Conservation (phyloP, 1,140 invertebrate genomes). For the Drosophila ananassae region DNA sequence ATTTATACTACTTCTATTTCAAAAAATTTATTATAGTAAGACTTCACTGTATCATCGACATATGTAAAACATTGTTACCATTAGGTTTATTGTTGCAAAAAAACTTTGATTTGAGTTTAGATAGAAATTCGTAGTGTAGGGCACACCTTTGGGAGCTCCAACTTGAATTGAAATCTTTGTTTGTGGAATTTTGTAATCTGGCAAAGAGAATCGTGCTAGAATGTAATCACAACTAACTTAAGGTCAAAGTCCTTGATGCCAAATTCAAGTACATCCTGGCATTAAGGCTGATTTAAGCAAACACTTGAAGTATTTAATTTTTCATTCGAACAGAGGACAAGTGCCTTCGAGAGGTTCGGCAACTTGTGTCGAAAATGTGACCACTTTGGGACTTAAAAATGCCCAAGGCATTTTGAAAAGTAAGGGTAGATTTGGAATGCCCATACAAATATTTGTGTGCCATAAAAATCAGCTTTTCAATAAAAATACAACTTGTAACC, state of each 20-base stretch:
- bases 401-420: background rate
- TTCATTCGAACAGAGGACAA: slow-evolving; percentile 14
- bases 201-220: slow-evolving; percentile 38
- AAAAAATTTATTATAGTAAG: background rate
- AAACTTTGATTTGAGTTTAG: slow-evolving; percentile 72
- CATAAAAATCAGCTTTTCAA: slow-evolving; percentile 64
- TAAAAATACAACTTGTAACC: slow-evolving; percentile 55
- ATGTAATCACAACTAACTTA: slow-evolving; percentile 27
- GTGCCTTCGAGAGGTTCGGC: background rate
- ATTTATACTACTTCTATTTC: no score
- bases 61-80: slow-evolving; percentile 44
- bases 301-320: slow-evolving; percentile 34
- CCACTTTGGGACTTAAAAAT: slow-evolving; percentile 7
- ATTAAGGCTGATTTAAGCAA: slow-evolving; percentile 17
- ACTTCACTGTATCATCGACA: background rate
- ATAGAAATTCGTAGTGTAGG: slow-evolving; percentile 15
- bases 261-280: slow-evolving; percentile 16
- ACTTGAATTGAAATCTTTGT: slow-evolving; percentile 12
- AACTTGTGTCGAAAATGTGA: slow-evolving; percentile 1
- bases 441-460: slow-evolving; percentile 44
- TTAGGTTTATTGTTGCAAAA: slow-evolving; percentile 46
- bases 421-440: slow-evolving; percentile 29
- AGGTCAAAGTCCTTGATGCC: background rate
- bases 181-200: slow-evolving; percentile 30
- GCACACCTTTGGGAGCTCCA: slow-evolving; percentile 8